Percentiles rank a stretch among this genome's conserved stretches.
These are phyloP conservation scores for Myotis findleyi DNA, from an alignment of 2,797 vertebrate species.

Conservation along the genomic window DNA sequence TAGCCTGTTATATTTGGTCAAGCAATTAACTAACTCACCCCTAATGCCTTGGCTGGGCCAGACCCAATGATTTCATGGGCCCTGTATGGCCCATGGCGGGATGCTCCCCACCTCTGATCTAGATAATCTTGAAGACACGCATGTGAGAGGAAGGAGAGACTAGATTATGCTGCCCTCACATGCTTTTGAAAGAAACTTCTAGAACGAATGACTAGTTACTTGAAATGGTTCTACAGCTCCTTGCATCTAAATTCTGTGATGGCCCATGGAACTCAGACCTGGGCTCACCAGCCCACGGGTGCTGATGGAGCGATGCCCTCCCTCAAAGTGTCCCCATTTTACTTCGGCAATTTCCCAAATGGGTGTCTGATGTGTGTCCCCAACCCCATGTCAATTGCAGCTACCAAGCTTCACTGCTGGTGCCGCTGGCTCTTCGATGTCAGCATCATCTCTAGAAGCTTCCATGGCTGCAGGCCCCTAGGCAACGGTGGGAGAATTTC, in stretches of 20 bases:
- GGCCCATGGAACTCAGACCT: neutral
- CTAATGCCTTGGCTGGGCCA: too few species aligned
- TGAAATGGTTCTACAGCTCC: neutral
- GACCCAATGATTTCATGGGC: too few species aligned
- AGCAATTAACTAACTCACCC: too few species aligned
- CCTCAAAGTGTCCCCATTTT: neutral
- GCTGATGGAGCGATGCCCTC: neutral
- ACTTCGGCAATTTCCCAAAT: neutral
- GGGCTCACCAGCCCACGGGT: neutral
- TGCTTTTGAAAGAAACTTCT: conserved; percentile 41
- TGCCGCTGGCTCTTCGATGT: neutral
- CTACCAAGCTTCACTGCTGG: neutral
- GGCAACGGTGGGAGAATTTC: neutral
- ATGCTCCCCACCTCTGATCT: neutral
- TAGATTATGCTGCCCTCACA: neutral
- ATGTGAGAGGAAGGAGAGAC: neutral
- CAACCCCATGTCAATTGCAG: neutral
- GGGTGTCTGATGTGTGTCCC: neutral
- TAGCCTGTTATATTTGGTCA: too few species aligned
- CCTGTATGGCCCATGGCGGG: too few species aligned
- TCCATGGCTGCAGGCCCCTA: neutral
- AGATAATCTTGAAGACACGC: neutral
- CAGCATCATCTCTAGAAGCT: neutral
- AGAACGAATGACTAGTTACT: neutral
- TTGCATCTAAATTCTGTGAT: neutral